phyloP scores from a whole-genome alignment of 2,888 invertebrate species.

The Eretmocerus hayati region DNA sequence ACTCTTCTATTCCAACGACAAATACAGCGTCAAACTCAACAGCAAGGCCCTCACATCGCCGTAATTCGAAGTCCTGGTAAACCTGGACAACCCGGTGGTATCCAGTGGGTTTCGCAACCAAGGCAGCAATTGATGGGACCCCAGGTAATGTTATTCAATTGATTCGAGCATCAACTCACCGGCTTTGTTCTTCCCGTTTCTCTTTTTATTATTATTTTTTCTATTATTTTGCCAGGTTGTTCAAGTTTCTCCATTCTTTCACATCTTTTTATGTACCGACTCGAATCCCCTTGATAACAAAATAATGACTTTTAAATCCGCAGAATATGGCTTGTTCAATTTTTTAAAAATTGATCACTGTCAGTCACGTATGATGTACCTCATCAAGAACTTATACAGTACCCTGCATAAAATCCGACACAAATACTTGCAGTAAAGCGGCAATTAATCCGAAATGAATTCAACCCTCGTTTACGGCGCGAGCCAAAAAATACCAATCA shows the following conservation, averaged over 20 bases:
- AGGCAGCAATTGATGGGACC: constrained; percentile 55
- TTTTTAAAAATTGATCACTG: too few species aligned
- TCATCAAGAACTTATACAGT: too few species aligned
- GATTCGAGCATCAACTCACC: too few species aligned
- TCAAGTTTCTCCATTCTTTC: neutral
- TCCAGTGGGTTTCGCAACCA: constrained; percentile 64
- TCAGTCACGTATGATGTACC: too few species aligned
- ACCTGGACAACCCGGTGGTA: constrained; percentile 51
- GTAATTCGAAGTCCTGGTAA: constrained; percentile 64
- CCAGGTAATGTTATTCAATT: constrained; percentile 45
- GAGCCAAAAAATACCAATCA: too few species aligned
- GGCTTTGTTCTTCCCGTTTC: neutral
- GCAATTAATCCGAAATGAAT: too few species aligned
- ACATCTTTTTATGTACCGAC: too few species aligned
- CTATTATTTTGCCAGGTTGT: neutral
- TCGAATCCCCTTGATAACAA: neutral
- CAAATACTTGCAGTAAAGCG: too few species aligned
- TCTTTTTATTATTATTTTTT: neutral
- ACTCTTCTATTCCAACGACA: constrained; percentile 53
- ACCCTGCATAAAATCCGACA: too few species aligned
- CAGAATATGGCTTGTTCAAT: too few species aligned
- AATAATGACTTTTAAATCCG: neutral
- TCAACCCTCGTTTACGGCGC: too few species aligned
- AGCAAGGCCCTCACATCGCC: constrained; percentile 58
- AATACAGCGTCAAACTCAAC: constrained; percentile 54